Percentiles rank a stretch among this genome's conserved stretches.
These are phyloP conservation scores for Rhegmatorhina hoffmannsi DNA, from an alignment of 2,113 vertebrate species.

Conservation along the genomic window DNA sequence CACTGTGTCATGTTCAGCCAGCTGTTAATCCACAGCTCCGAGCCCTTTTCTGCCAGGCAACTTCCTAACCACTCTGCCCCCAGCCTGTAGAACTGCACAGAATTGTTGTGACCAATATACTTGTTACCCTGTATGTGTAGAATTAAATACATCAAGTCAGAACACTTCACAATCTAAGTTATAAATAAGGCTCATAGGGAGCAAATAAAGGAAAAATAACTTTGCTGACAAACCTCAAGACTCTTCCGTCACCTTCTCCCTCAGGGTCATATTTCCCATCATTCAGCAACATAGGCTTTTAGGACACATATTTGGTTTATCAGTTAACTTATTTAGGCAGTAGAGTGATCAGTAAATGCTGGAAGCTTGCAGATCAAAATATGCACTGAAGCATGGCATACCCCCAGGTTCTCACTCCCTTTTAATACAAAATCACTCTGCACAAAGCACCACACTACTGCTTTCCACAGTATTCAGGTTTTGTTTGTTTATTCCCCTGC, in stretches of 20 bases:
- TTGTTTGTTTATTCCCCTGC: background rate
- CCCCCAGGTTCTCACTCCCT: background rate
- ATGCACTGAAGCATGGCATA: background rate
- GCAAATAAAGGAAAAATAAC: background rate
- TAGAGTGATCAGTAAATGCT: background rate
- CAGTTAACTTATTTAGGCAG: background rate
- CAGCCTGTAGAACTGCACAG: background rate
- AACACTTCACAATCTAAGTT: background rate
- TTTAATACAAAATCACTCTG: background rate
- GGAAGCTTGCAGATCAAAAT: background rate
- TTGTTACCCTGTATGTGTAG: background rate
- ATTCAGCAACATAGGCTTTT: background rate
- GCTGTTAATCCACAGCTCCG: background rate
- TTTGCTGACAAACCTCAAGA: background rate
- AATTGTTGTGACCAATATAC: background rate
- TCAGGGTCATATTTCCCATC: background rate
- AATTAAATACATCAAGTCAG: background rate
- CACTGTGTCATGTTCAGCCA: background rate
- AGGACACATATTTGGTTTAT: background rate
- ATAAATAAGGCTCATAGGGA: background rate
- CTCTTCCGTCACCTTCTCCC: background rate
- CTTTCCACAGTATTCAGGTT: background rate
- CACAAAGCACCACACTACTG: background rate
- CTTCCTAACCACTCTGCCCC: background rate
- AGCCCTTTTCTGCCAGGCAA: background rate